Percentiles rank a stretch among this genome's conserved stretches.
Conservation (phyloP, 1,140 invertebrate species). For the Drosophila athabasca region DNA sequence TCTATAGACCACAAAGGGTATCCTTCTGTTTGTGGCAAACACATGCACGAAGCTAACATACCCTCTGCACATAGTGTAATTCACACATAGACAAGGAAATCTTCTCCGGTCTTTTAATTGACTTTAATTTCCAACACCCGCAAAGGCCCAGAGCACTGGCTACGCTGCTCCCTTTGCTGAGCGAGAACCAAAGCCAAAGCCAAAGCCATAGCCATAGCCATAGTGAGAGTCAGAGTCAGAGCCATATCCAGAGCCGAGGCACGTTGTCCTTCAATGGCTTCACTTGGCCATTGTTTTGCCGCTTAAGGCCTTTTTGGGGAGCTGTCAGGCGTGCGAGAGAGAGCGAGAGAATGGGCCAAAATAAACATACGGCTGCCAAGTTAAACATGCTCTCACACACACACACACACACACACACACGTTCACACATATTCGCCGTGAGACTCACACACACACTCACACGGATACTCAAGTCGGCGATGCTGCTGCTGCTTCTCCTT, state of each 20-base stretch:
- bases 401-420: conserved; percentile 30
- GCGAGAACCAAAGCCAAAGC: too few species aligned
- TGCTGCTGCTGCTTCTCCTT: conserved; percentile 13
- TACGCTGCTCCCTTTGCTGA: neutral
- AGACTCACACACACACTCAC: conserved; percentile 23
- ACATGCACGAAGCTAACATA: conserved; percentile 1
- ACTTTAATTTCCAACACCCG: conserved; percentile 74
- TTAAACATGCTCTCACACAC: conserved; percentile 44
- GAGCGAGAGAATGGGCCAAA: conserved; percentile 38
- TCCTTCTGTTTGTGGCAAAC: too few species aligned
- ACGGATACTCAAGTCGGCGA: conserved; percentile 47
- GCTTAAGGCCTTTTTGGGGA: conserved; percentile 69
- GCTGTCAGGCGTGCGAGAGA: conserved; percentile 32
- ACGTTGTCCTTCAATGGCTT: conserved; percentile 41
- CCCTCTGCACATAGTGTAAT: conserved; percentile 10
- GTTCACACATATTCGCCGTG: conserved; percentile 11
- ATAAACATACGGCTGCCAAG: conserved; percentile 73
- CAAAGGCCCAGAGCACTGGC: conserved; percentile 30
- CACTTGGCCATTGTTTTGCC: conserved; percentile 67
- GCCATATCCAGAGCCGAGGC: conserved; percentile 6
- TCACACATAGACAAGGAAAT: conserved; percentile 28
- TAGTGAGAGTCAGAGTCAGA: neutral
- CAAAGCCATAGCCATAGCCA: too few species aligned
- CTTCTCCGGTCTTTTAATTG: conserved; percentile 66
- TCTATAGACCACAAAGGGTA: neutral